Conservation (phyloP, 2,113 vertebrate genomes). For the Aramus guarauna region DNA sequence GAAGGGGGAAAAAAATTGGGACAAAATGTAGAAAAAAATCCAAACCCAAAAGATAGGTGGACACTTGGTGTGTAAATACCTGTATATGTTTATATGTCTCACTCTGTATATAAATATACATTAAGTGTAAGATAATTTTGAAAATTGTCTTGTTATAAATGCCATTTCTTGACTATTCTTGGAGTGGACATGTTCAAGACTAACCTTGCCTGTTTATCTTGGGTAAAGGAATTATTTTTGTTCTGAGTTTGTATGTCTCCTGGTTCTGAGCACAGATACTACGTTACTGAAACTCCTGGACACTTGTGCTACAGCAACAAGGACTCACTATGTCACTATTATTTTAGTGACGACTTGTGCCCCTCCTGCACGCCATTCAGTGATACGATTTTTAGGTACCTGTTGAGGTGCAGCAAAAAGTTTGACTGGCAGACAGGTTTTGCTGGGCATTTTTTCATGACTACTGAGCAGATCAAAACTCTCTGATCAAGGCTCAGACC, state of each 20-base stretch:
- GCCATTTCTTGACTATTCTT: background rate
- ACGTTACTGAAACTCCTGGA: background rate
- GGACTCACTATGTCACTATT: background rate
- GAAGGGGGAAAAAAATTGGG: fast-evolving
- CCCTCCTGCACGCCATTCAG: background rate
- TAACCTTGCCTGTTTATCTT: background rate
- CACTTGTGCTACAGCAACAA: background rate
- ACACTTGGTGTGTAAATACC: background rate
- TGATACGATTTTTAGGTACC: background rate
- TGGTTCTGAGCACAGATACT: background rate
- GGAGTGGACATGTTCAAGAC: background rate
- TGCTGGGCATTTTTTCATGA: background rate
- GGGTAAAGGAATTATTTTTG: background rate
- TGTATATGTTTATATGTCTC: background rate
- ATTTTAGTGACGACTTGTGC: background rate
- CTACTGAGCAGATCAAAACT: background rate
- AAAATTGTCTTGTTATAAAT: background rate
- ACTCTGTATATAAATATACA: background rate
- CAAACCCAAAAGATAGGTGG: background rate
- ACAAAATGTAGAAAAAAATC: background rate
- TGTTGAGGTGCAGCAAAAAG: background rate
- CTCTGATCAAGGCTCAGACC: background rate
- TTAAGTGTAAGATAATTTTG: background rate
- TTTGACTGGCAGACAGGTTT: background rate
- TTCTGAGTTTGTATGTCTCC: background rate